These are phyloP conservation scores for Oreochromis grahami DNA, from an alignment of 2,797 vertebrate species.

Conservation along the genomic window DNA sequence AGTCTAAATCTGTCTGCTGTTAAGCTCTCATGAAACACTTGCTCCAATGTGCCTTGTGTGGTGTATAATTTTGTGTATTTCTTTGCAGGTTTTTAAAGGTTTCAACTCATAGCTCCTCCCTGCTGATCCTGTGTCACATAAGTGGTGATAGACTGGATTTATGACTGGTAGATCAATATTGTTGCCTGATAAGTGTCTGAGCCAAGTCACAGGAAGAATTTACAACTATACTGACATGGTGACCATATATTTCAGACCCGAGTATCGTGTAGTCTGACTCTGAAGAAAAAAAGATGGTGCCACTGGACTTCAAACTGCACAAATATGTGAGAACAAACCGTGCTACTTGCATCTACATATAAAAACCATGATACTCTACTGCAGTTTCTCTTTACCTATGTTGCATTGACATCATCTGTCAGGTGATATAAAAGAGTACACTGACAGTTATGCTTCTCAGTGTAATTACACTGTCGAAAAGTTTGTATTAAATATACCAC, in stretches of 20 bases:
- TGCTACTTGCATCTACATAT: background rate
- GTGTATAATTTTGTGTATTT: background rate
- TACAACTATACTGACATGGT: background rate
- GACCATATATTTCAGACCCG: background rate
- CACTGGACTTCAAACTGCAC: background rate
- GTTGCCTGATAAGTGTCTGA: background rate
- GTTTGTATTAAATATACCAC: background rate
- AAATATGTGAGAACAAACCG: background rate
- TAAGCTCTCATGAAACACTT: background rate
- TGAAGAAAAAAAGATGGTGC: background rate
- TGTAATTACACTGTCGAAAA: background rate
- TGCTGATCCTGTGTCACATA: background rate
- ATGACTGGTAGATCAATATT: background rate
- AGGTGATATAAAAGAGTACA: background rate
- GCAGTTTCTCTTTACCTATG: background rate
- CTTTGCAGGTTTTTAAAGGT: rapidly evolving
- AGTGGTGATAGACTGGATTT: background rate
- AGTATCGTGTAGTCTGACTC: background rate
- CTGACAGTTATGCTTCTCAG: background rate
- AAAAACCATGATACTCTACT: background rate
- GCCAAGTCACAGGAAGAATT: background rate
- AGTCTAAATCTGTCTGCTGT: background rate
- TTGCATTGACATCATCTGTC: background rate
- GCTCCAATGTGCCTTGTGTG: background rate
- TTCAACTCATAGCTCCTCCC: background rate